Percentiles rank a stretch among this genome's conserved stretches.
Evolutionary conservation across 2,797 vertebrate species (phyloP).

Genomic region (Gastrophryne carolinensis): DNA sequence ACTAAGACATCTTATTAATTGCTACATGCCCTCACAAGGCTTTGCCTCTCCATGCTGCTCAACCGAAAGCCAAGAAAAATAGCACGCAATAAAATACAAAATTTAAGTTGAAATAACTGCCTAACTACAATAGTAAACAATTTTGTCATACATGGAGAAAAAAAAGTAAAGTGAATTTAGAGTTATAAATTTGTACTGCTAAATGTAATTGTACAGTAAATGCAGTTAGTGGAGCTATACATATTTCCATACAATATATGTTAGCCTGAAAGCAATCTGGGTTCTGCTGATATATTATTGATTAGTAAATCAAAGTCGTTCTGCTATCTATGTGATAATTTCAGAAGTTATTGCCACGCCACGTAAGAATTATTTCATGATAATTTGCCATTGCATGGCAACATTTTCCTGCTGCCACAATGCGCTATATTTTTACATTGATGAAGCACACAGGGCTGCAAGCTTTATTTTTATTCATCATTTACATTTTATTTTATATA

Average conservation of each 20-base stretch:
- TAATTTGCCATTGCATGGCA: not conserved
- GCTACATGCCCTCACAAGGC: conserved; percentile 17
- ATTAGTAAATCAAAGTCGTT: not conserved
- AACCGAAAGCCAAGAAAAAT: conserved; percentile 23
- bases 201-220: conserved; percentile 17
- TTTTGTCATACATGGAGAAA: conserved; percentile 10
- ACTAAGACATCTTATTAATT: conserved; percentile 29
- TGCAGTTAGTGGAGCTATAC: not conserved
- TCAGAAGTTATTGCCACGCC: not conserved
- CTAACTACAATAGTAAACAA: conserved; percentile 30
- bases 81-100: conserved; percentile 28
- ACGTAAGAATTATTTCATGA: not conserved
- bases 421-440: not conserved
- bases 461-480: not conserved
- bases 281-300: not conserved
- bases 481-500: not conserved
- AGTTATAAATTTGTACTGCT: conserved; percentile 6
- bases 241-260: not conserved
- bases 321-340: not conserved
- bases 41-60: conserved; percentile 1
- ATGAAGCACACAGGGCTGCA: not conserved
- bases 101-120: conserved; percentile 15
- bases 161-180: conserved; percentile 25
- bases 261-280: not conserved
- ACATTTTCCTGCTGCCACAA: not conserved